phyloP scores from a whole-genome alignment of 2,888 invertebrate genomes.

The Catocala nupta region DNA sequence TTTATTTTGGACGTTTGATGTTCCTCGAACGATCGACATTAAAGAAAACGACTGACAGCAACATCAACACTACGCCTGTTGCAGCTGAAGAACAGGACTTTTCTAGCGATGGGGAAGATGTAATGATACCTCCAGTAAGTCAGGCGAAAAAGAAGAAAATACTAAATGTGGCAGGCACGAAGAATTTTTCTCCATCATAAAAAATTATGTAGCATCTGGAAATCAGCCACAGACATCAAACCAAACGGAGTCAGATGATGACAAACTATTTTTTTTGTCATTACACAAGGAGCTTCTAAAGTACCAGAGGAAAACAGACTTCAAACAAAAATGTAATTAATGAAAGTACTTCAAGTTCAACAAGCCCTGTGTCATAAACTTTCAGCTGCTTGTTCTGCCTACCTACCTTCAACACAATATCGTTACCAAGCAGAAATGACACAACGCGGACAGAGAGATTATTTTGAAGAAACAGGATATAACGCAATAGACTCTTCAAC shows the following conservation, averaged over 20 bases:
- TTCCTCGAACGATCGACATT: conserved; percentile 15
- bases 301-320: conserved; percentile 20
- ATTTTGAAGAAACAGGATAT: conserved; percentile 30
- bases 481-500: conserved; percentile 22
- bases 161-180: conserved; percentile 31
- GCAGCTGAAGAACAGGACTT: conserved; percentile 26
- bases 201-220: conserved; percentile 29
- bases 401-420: conserved; percentile 24
- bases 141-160: conserved; percentile 30
- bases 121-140: conserved; percentile 32
- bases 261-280: conserved; percentile 29
- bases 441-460: conserved; percentile 28
- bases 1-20: conserved; percentile 37
- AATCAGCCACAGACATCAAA: conserved; percentile 24
- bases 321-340: too few species aligned
- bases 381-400: conserved; percentile 22
- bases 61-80: conserved; percentile 25
- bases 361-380: too few species aligned
- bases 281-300: conserved; percentile 30
- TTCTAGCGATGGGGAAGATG: conserved; percentile 31
- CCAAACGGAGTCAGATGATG: conserved; percentile 19
- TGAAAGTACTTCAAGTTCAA: too few species aligned
- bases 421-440: conserved; percentile 25
- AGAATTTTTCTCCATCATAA: conserved; percentile 34
- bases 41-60: conserved; percentile 35